phyloP scores from a whole-genome alignment of 2,888 invertebrate genomes.

The Stenodera caucasica region DNA sequence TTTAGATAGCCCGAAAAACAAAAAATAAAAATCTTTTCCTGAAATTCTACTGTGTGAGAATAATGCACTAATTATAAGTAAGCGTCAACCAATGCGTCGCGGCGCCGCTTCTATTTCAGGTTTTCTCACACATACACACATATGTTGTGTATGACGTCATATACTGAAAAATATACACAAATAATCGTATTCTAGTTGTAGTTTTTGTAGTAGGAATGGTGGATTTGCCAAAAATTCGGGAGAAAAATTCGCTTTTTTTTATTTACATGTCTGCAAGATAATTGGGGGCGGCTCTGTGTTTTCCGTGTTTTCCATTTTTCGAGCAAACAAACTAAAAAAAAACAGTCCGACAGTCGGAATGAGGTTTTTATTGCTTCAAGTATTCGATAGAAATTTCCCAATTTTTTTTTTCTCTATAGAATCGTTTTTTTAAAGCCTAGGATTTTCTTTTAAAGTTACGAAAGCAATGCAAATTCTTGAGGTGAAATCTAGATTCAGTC shows the following conservation, averaged over 20 bases:
- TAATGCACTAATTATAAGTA: conserved; percentile 23
- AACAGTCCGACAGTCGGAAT: conserved; percentile 1
- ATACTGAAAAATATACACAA: conserved; percentile 36
- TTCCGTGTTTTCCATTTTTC: background rate
- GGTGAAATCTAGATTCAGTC: no score
- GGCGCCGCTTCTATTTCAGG: conserved; percentile 37
- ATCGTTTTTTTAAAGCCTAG: no score
- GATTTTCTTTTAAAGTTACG: no score
- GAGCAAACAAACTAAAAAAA: conserved; percentile 1
- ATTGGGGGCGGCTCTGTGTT: background rate
- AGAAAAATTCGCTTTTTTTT: background rate
- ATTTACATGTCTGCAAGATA: background rate
- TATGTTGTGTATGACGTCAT: conserved; percentile 43
- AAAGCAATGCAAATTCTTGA: no score
- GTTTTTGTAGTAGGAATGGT: conserved; percentile 19
- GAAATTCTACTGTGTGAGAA: conserved; percentile 4
- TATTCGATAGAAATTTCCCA: no score
- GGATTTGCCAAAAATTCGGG: background rate
- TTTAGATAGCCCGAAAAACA: no score
- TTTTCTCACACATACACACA: conserved; percentile 18
- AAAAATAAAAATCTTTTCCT: background rate
- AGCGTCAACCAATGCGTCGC: conserved; percentile 22
- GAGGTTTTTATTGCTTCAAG: no score
- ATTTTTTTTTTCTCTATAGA: no score
- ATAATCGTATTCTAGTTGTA: conserved; percentile 43